A percentile compares a stretch with the other conserved stretches of the same genome.
These are phyloP conservation scores for Patella vulgata DNA, from an alignment of 1,140 invertebrate genomes.

Conservation along the genomic window DNA sequence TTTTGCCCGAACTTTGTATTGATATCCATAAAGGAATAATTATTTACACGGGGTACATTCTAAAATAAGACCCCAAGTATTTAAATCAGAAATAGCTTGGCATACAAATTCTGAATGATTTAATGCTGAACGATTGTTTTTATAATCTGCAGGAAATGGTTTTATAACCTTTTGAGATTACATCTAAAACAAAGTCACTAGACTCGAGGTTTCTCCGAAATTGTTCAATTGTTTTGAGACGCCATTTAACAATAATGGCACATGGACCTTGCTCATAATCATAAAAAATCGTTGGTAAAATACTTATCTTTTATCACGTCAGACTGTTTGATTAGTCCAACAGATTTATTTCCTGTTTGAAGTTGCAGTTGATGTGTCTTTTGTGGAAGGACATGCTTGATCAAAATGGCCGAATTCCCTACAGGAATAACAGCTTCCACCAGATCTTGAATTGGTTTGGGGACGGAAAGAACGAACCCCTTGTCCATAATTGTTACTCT, in stretches of 20 bases:
- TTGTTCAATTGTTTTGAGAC: slow-evolving; percentile 15
- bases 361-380: too few relatives aligned
- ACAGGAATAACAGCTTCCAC: too few relatives aligned
- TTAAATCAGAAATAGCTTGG: slow-evolving; percentile 23
- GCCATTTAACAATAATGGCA: slow-evolving; percentile 15
- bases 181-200: slow-evolving; percentile 17
- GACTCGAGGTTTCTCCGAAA: slow-evolving; percentile 21
- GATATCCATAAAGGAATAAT: slow-evolving; percentile 24
- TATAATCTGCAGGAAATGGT: slow-evolving; percentile 2
- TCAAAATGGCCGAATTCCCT: too few relatives aligned
- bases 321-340: too few relatives aligned
- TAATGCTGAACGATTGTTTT: slow-evolving; percentile 28
- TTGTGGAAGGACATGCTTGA: too few relatives aligned
- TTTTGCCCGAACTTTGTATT: slow-evolving; percentile 19
- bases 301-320: too few relatives aligned
- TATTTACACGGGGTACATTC: background rate
- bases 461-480: too few relatives aligned
- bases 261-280: slow-evolving; percentile 4
- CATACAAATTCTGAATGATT: too few relatives aligned
- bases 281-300: background rate
- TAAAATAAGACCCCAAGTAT: slow-evolving; percentile 6
- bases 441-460: too few relatives aligned
- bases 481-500: too few relatives aligned
- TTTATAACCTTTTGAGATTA: slow-evolving; percentile 21
- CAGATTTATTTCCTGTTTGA: too few relatives aligned